phyloP scores from a whole-genome alignment of 2,888 invertebrate genomes.

The Cerastis leucographa region DNA sequence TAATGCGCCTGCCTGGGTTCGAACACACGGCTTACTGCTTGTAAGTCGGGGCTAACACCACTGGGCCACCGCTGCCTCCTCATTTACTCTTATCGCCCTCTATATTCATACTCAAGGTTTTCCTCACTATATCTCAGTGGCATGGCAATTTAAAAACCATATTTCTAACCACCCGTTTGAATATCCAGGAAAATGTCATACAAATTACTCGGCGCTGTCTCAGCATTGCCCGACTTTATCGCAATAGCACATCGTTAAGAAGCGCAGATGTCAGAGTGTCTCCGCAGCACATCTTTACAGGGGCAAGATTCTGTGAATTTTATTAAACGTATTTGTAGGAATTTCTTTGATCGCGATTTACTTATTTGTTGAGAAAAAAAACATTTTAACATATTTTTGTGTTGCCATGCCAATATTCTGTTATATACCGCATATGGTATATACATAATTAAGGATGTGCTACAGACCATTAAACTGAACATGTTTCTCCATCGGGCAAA shows the following conservation, averaged over 20 bases:
- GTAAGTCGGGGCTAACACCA: too few species aligned
- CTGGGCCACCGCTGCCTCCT: too few species aligned
- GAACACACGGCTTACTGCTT: too few species aligned
- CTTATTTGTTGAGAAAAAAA: not conserved
- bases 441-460: too few species aligned
- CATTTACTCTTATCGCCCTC: too few species aligned
- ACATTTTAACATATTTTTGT: not conserved
- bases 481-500: too few species aligned
- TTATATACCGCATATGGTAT: too few species aligned
- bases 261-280: slow-evolving; percentile 23
- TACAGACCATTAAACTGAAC: too few species aligned
- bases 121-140: too few species aligned
- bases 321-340: slow-evolving; percentile 2
- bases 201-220: slow-evolving; percentile 32
- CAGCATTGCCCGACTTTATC: slow-evolving; percentile 35
- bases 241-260: slow-evolving; percentile 36
- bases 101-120: too few species aligned
- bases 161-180: slow-evolving; percentile 9
- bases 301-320: slow-evolving; percentile 24
- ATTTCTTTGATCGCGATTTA: slow-evolving; percentile 15
- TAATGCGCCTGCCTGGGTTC: too few species aligned
- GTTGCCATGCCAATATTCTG: not conserved
- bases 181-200: slow-evolving; percentile 23
- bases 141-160: slow-evolving; percentile 1
- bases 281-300: slow-evolving; percentile 22